Evolutionary conservation across 2,888 invertebrate species (phyloP).

Genomic region (Drosophila cognata): DNA sequence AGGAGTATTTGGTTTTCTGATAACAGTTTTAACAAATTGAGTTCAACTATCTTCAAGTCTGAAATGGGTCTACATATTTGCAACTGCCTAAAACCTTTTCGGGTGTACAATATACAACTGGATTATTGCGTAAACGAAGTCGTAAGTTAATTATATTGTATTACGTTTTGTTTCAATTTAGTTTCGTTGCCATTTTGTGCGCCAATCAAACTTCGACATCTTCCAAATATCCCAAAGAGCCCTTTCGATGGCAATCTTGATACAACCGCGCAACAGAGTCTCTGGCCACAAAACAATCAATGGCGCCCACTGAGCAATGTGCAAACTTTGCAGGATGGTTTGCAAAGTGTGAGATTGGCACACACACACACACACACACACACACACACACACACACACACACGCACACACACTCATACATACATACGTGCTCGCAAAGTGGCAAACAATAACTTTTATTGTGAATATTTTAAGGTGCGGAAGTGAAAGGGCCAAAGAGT

Average conservation of each 20-base stretch:
- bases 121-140: background rate
- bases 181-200: constrained; percentile 29
- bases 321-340: constrained; percentile 30
- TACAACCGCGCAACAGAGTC: constrained; percentile 20
- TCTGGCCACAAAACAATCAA: constrained; percentile 74
- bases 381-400: constrained; percentile 1
- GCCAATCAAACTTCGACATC: constrained; percentile 42
- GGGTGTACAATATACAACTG: background rate
- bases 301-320: constrained; percentile 43
- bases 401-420: background rate
- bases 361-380: constrained; percentile 22
- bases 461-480: constrained; percentile 70
- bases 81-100: background rate
- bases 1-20: no score
- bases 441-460: constrained; percentile 77
- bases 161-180: constrained; percentile 14
- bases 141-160: constrained; percentile 31
- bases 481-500: constrained; percentile 40
- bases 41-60: background rate
- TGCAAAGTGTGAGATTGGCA: constrained; percentile 33
- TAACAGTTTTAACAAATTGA: background rate
- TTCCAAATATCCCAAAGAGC: constrained; percentile 38
- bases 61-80: background rate
- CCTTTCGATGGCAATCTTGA: constrained; percentile 50
- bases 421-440: constrained; percentile 26